Evolutionary conservation across 2,113 vertebrate genomes (phyloP).

Genomic region (Oreochromis tanganicae): DNA sequence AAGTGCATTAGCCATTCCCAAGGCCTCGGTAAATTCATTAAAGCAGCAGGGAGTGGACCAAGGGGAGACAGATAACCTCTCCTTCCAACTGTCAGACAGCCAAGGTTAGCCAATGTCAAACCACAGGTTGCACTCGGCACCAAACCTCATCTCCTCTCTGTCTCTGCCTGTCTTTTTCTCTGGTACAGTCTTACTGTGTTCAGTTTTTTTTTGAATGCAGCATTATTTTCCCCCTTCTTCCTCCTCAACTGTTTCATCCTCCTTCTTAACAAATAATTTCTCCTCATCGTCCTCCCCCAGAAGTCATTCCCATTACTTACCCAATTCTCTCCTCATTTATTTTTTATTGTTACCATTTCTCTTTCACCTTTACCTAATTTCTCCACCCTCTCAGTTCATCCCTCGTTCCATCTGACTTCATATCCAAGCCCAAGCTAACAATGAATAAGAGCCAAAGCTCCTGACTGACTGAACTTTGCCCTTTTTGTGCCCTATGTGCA

Average conservation of each 20-base stretch:
- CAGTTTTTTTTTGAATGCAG: background rate
- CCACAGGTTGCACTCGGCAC: constrained; percentile 34
- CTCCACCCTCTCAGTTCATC: background rate
- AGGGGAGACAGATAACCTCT: constrained; percentile 23
- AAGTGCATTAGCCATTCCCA: constrained; percentile 37
- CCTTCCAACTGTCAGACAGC: constrained; percentile 21
- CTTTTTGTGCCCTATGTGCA: background rate
- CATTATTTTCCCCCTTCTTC: background rate
- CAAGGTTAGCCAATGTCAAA: constrained; percentile 57
- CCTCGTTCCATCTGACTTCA: background rate
- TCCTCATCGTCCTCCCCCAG: background rate
- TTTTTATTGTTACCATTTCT: constrained; percentile 3
- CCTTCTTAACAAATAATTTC: background rate
- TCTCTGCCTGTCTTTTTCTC: background rate
- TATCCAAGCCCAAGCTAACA: background rate
- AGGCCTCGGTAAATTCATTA: constrained; percentile 44
- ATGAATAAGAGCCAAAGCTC: background rate
- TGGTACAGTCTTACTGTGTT: background rate
- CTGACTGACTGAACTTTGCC: background rate
- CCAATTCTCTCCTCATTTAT: background rate
- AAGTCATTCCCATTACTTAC: background rate
- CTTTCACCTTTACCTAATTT: constrained; percentile 14
- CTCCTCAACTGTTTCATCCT: background rate
- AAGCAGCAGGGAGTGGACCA: constrained; percentile 23
- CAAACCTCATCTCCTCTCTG: constrained; percentile 17